Percentiles rank a stretch among this genome's conserved stretches.
Conservation (phyloP, 2,113 vertebrate species). For the pig (Sus scrofa) region DNA sequence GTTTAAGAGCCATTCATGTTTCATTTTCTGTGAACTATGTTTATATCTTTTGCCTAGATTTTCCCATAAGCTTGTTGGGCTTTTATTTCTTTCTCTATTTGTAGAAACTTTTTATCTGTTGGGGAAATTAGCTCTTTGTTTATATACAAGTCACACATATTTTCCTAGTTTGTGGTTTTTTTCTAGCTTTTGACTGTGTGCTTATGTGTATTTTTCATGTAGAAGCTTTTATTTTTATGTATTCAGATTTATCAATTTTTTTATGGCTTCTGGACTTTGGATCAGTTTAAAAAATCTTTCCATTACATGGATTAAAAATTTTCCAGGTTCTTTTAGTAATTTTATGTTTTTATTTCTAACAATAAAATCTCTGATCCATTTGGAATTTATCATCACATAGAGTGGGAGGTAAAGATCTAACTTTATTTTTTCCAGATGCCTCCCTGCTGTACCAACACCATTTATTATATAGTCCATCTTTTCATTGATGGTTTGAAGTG, state of each 20-base stretch:
- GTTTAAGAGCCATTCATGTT: slow-evolving; percentile 63
- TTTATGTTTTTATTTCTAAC: slow-evolving; percentile 59
- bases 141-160: not conserved
- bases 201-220: not conserved
- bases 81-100: slow-evolving; percentile 63
- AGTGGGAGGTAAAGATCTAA: not conserved
- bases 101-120: slow-evolving; percentile 29
- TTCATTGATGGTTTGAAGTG: not conserved
- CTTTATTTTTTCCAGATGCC: slow-evolving; percentile 43
- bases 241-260: not conserved
- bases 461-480: not conserved
- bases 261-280: slow-evolving; percentile 34
- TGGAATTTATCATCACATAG: not conserved
- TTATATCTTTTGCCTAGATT: slow-evolving; percentile 64
- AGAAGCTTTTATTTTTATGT: slow-evolving; percentile 50
- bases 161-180: slow-evolving; percentile 17
- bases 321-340: not conserved
- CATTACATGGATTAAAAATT: slow-evolving; percentile 23
- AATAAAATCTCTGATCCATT: not conserved
- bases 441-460: not conserved
- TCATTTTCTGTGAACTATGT: slow-evolving; percentile 66
- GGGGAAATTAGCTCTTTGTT: not conserved
- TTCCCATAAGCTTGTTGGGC: slow-evolving; percentile 37
- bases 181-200: not conserved
- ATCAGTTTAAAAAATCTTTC: not conserved